Evolutionary conservation across 2,113 vertebrate species (phyloP).

Genomic region (Scopus umbretta): DNA sequence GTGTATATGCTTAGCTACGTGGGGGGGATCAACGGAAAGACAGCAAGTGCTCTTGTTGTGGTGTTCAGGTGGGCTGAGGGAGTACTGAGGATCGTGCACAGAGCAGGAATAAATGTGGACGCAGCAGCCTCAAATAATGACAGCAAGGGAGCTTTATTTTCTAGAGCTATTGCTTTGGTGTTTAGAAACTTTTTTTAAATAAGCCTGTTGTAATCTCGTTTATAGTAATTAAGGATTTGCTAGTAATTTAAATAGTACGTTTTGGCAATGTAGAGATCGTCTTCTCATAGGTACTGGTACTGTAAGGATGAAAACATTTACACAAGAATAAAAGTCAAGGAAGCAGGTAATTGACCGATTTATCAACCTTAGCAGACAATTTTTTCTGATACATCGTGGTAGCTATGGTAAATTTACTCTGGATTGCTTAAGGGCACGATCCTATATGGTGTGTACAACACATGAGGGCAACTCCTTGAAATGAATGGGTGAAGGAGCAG

Average conservation of each 20-base stretch:
- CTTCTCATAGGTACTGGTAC: constrained; percentile 52
- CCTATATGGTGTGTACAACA: constrained; percentile 35
- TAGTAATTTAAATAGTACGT: constrained; percentile 46
- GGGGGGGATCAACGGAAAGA: not conserved
- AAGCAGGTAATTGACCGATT: constrained; percentile 70
- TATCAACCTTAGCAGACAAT: constrained; percentile 71
- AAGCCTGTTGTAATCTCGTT: constrained; percentile 35
- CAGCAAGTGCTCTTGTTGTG: not conserved
- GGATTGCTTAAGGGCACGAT: constrained; percentile 65
- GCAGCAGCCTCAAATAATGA: not conserved
- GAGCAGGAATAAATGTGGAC: not conserved
- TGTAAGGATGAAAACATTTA: constrained; percentile 66
- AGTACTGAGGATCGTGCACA: not conserved
- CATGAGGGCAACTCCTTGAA: not conserved
- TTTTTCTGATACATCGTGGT: constrained; percentile 57
- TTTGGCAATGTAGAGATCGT: constrained; percentile 31
- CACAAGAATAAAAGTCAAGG: constrained; percentile 68
- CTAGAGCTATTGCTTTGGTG: not conserved
- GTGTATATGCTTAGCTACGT: not conserved
- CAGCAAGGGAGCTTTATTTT: constrained; percentile 14
- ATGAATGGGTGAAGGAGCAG: constrained; percentile 23
- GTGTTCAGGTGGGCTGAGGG: not conserved
- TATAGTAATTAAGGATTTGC: constrained; percentile 62
- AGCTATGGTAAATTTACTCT: constrained; percentile 72
- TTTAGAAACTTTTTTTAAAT: constrained; percentile 9